phyloP scores from a whole-genome alignment of 2,888 invertebrate species.

The Melinaea menophilus region DNA sequence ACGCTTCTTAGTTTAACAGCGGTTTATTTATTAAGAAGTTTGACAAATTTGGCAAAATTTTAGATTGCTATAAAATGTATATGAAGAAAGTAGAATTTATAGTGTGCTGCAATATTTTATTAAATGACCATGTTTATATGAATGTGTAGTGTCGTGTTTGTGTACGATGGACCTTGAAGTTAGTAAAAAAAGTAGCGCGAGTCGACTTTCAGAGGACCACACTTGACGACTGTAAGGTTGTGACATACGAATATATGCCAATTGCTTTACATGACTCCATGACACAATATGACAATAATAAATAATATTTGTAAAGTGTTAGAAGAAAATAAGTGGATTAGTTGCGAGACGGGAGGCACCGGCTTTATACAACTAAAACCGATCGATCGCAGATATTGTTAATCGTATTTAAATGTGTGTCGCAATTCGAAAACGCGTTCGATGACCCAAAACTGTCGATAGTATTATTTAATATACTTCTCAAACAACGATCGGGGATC shows the following conservation, averaged over 20 bases:
- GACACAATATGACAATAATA: background rate
- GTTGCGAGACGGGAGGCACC: constrained; percentile 22
- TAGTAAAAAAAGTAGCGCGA: constrained; percentile 13
- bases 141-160: background rate
- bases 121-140: background rate
- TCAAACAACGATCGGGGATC: no score
- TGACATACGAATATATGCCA: background rate
- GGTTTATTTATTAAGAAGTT: no score
- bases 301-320: constrained; percentile 7
- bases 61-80: no score
- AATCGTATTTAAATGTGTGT: no score
- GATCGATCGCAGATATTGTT: background rate
- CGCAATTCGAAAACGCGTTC: no score
- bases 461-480: no score
- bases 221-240: background rate
- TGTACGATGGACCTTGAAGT: constrained; percentile 9
- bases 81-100: no score
- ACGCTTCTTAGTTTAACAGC: no score
- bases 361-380: background rate
- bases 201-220: constrained; percentile 4
- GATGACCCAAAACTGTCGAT: no score
- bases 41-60: no score
- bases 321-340: constrained; percentile 9
- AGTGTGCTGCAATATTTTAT: background rate
- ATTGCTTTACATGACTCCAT: no score